Percentiles rank a stretch among this genome's conserved stretches.
phyloP scores from a whole-genome alignment of 2,113 vertebrate species.

The Proterorhinus semilunaris region DNA sequence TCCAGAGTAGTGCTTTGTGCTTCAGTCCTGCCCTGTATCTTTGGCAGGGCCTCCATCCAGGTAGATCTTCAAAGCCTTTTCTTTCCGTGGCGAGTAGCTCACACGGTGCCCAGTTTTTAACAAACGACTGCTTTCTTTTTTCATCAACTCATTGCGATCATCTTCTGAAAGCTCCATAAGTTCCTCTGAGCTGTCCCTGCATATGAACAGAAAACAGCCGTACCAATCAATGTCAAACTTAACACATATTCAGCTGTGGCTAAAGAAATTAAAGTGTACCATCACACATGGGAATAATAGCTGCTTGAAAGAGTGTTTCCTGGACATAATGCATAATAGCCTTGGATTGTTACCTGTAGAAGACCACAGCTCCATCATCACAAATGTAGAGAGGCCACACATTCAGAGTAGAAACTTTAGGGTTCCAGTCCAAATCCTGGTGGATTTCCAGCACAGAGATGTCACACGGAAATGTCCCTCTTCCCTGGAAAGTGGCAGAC shows the following conservation, averaged over 20 bases:
- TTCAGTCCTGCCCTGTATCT: constrained; percentile 94
- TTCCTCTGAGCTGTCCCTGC: constrained; percentile 91
- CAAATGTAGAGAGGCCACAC: constrained; percentile 99
- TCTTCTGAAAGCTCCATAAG: constrained; percentile 93
- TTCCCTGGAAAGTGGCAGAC: constrained; percentile 76
- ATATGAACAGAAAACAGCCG: neutral
- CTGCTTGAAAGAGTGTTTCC: no score
- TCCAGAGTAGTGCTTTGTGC: constrained; percentile 5
- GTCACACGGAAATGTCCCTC: constrained; percentile 98
- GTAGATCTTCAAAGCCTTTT: constrained; percentile 99
- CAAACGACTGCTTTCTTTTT: constrained; percentile 97
- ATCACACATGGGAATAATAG: no score
- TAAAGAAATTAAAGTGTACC: neutral
- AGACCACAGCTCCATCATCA: constrained; percentile 97
- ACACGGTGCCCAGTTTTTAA: constrained; percentile 96
- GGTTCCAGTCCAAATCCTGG: constrained; percentile 98
- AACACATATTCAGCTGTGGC: no score
- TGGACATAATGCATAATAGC: neutral
- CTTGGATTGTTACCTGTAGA: constrained; percentile 87
- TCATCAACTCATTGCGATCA: constrained; percentile 95
- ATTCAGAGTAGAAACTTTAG: constrained; percentile 94
- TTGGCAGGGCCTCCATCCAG: constrained; percentile 94
- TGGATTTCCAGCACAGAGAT: constrained; percentile 98
- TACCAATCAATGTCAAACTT: neutral
- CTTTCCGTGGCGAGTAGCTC: constrained; percentile 97